Evolutionary conservation across 2,113 vertebrate species (phyloP), one percentile per base, ranked within the genome.

Genomic region (Catharus fuscescens): DNA sequence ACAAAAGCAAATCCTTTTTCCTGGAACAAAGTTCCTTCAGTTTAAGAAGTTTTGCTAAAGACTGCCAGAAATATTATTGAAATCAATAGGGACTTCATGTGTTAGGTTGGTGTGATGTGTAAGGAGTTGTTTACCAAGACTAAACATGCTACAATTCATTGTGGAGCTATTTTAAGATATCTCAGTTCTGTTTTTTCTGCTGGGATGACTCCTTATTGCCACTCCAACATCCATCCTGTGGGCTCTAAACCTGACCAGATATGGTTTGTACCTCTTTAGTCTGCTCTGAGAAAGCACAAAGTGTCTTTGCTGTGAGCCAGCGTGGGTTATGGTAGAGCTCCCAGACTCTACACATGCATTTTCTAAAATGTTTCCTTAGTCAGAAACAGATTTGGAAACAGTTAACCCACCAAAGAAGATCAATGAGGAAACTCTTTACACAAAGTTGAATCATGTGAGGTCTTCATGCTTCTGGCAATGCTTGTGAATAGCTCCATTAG

Each of bases 351-450:
- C 85, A 78, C 48, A 10, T 36, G 84, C 69, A 61, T 92, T 90
- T 94, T 94, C 64, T 6, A 5, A 40, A 86, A 70, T 32, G 40
- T 42, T 86, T 87, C 74, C 31, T 54, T 88, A 83, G 92, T 84
- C 93, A 40, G 84, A 95, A 97, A 94, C 86, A 93, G 80, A 96
- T 93, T 93, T 95, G 74, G 52, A 60, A 91, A 32, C 74, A 64
- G 40, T 91, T 95, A 93, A 96, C 96, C 93, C 95, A 95, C 95
- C 95, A 96, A 91, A 91, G 95, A 73, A 97, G 96, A 96, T 97
- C 95, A 97, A 71, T 96, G 91, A 84, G 71, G 40, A 80, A 90
- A 85, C 48, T 90, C 71, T 92, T 71, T 52, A 34, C 74, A 78
- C 54, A 77, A 65, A 96, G 78, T 54, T 95, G 87, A 95, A 93